Evolutionary conservation across 2,797 vertebrate species (phyloP), one percentile per base, ranked within the genome.

Genomic region (Eulemur albifrons): DNA sequence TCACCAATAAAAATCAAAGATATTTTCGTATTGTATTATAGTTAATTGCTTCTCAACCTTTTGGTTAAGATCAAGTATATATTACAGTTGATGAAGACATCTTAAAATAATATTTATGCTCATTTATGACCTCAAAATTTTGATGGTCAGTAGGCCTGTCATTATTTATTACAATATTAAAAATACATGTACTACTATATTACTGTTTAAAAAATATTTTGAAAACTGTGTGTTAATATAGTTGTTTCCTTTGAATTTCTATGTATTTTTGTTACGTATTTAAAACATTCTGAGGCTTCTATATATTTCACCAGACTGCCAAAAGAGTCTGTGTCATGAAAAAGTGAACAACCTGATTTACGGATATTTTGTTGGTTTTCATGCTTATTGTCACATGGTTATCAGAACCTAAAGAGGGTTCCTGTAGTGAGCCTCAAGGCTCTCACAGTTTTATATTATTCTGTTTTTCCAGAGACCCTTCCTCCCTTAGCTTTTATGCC

Each of bases 81-180:
- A 17, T 79, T 35, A 79, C 21, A 83, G 20, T 86, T 72, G n/a
- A 82, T 38, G 43, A 40, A 86, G 72, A 21, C 45, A 65, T 79
- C 61, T 84, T 84, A 80, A 94, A 80, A 94, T 91, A 83, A 63
- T 73, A 83, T 61, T 82, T 87, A 40, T 48, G 23, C 0, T 88
- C 45, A 76, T 43, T 84, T 94, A 63, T n/a, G 52, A 52, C 32
- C 25, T 82, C 63, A 90, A 70, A 88, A 90, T 92, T 96, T 87
- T 45, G 23, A 32, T 93, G 90, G 77, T 73, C n/a, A 72, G 81
- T 82, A 57, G 52, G 11, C 32, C 59, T 48, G 1, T 5, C 12
- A 48, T 85, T 94, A 91, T 67, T 94, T 67, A 92, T 73, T 61
- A 38, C 13, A 54, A 67, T 81, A 65, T 81, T 89, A 61, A 83